phyloP scores from a whole-genome alignment of 2,888 invertebrate species.

The Drosophila ustulata region DNA sequence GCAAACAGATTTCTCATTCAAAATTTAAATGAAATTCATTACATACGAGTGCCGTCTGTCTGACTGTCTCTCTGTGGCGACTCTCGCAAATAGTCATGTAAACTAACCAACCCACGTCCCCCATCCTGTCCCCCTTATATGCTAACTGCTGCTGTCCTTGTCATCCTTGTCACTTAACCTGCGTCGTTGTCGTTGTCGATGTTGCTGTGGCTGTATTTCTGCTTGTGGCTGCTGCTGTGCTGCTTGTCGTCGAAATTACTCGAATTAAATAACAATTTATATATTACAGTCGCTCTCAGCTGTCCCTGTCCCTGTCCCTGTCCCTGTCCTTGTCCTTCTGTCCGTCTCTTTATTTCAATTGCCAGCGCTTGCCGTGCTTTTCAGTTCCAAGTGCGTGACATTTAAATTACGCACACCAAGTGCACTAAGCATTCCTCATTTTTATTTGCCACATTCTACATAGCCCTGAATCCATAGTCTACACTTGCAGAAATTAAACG shows the following conservation, averaged over 20 bases:
- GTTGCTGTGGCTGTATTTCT: neutral
- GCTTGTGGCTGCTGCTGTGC: conserved; percentile 3
- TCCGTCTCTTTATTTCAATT: neutral
- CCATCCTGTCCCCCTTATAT: neutral
- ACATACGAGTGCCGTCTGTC: neutral
- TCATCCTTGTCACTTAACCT: conserved; percentile 7
- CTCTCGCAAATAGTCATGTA: neutral
- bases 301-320: neutral
- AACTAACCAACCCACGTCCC: neutral
- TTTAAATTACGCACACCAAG: conserved; percentile 45
- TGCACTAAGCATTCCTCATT: conserved; percentile 26
- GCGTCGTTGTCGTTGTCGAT: neutral
- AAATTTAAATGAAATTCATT: neutral
- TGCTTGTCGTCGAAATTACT: conserved; percentile 54
- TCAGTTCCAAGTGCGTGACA: conserved; percentile 17
- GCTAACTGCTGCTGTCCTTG: neutral
- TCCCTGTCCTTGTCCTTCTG: neutral
- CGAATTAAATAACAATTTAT: conserved; percentile 62
- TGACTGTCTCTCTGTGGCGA: neutral
- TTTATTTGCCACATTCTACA: neutral
- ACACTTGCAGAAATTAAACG: neutral
- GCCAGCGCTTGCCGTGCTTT: conserved; percentile 7
- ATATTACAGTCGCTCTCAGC: conserved; percentile 15
- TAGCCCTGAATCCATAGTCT: neutral
- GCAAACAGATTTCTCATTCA: neutral